A percentile compares a stretch with the other conserved stretches of the same genome.
Evolutionary conservation across 2,888 invertebrate species (phyloP).

Genomic region (Scaptomyza cyrtandrae): DNA sequence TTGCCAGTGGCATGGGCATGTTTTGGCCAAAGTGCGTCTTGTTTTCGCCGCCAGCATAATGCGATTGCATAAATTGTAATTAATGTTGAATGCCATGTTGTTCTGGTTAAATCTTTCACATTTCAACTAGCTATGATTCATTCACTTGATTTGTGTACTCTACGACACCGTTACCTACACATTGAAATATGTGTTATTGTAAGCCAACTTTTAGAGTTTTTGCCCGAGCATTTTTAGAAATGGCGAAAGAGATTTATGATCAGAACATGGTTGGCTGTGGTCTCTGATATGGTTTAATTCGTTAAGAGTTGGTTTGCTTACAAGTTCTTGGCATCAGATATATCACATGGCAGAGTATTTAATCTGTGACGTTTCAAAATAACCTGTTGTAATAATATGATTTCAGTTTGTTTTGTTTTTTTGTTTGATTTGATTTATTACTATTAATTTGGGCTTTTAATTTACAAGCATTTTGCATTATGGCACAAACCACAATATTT

Average conservation of each 20-base stretch:
- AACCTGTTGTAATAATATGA: neutral
- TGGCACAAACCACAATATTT: slow-evolving; percentile 7
- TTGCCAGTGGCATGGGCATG: slow-evolving; percentile 2
- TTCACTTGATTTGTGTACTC: neutral
- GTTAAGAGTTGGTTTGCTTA: no score
- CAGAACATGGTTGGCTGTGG: no score
- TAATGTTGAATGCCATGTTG: neutral
- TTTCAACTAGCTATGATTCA: neutral
- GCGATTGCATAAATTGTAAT: slow-evolving; percentile 5
- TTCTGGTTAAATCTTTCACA: neutral
- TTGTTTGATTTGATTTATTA: slow-evolving; percentile 10
- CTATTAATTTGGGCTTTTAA: slow-evolving; percentile 6
- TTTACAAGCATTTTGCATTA: slow-evolving; percentile 9
- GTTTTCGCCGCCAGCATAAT: neutral
- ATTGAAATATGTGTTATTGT: no score
- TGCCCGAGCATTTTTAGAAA: no score
- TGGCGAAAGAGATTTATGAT: no score
- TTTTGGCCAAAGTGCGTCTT: neutral
- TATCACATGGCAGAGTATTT: neutral
- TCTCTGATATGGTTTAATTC: no score
- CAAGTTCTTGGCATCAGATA: no score
- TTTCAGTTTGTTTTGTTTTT: neutral
- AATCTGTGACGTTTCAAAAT: neutral
- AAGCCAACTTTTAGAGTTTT: no score
- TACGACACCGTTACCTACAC: neutral